These are phyloP conservation scores for Trachelus iudaicus DNA, from an alignment of 2,888 invertebrate species.

Conservation along the genomic window DNA sequence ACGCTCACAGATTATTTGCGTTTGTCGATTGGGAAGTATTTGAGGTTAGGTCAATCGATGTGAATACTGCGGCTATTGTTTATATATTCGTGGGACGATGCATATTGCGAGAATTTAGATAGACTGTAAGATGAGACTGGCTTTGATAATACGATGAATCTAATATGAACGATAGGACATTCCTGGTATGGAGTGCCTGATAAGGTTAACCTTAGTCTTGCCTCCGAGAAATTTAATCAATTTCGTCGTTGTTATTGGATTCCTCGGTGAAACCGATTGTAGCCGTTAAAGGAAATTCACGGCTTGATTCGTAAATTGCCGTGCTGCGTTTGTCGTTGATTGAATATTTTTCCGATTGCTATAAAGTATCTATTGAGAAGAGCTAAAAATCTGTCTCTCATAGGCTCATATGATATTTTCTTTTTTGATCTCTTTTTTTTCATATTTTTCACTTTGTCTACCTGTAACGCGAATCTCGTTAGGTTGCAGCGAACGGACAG, in stretches of 20 bases:
- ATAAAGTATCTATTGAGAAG: background rate
- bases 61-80: background rate
- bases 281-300: background rate
- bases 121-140: background rate
- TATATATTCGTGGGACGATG: background rate
- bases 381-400: background rate
- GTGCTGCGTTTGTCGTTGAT: background rate
- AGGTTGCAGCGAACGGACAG: background rate
- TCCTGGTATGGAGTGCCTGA: background rate
- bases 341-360: background rate
- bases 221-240: background rate
- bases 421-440: background rate
- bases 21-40: background rate
- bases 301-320: background rate
- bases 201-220: background rate
- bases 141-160: background rate
- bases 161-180: background rate
- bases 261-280: background rate
- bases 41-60: background rate
- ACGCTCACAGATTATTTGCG: background rate
- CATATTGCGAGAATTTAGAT: background rate
- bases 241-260: background rate
- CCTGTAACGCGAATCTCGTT: background rate
- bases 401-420: background rate
- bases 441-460: background rate